These are phyloP conservation scores for Epiblema foenella DNA, from an alignment of 2,888 invertebrate genomes.

Conservation along the genomic window DNA sequence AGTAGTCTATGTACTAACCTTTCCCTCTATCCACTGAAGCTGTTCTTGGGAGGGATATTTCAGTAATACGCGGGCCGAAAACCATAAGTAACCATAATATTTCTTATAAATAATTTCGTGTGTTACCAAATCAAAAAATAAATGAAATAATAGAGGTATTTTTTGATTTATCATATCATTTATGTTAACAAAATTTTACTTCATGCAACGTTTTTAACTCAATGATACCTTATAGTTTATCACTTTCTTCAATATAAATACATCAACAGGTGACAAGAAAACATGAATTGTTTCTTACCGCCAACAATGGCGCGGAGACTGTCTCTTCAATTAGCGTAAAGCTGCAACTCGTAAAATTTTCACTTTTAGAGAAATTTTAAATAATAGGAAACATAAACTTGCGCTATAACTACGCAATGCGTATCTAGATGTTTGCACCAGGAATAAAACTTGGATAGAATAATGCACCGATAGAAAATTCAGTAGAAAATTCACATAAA, in stretches of 20 bases:
- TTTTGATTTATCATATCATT: slow-evolving; percentile 11
- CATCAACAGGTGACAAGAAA: slow-evolving; percentile 2
- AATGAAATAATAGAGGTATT: too few relatives aligned
- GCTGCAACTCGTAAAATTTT: slow-evolving; percentile 29
- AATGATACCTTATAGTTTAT: slow-evolving; percentile 21
- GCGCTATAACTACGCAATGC: neutral
- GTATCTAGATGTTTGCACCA: neutral
- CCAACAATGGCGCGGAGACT: slow-evolving; percentile 22
- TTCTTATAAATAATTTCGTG: neutral
- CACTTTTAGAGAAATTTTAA: slow-evolving; percentile 32
- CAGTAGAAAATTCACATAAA: neutral
- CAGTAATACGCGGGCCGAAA: neutral
- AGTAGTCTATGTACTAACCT: neutral
- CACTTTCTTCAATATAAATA: slow-evolving; percentile 20
- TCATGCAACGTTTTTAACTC: neutral
- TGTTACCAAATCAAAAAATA: neutral
- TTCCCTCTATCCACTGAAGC: too few relatives aligned
- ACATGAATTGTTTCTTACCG: slow-evolving; percentile 4
- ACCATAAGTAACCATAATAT: neutral
- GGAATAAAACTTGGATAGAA: neutral
- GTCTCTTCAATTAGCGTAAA: slow-evolving; percentile 10
- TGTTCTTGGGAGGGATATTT: neutral
- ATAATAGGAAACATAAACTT: slow-evolving; percentile 33
- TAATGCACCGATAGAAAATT: neutral
- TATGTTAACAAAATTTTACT: neutral